Conservation (phyloP, 1,140 invertebrate genomes). For the Aphis gossypii region DNA sequence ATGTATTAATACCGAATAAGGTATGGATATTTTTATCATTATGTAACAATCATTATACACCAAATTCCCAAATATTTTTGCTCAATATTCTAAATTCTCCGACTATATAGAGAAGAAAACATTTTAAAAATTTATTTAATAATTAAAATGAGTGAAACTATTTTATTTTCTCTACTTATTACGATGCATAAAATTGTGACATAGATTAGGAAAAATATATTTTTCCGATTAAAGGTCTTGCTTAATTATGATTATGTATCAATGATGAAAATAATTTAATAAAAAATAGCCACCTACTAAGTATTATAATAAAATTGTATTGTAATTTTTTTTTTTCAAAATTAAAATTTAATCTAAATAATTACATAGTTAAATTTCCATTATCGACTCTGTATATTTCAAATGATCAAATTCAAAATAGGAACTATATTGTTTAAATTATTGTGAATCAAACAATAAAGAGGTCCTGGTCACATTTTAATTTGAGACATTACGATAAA, state of each 20-base stretch:
- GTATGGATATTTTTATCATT: neutral
- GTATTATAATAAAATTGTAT: neutral
- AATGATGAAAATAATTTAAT: neutral
- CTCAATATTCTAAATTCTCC: too few relatives aligned
- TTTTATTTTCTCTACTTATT: neutral
- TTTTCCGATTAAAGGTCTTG: neutral
- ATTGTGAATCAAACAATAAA: slow-evolving; percentile 5
- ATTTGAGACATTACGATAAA: neutral
- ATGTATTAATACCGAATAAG: neutral
- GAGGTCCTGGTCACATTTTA: neutral
- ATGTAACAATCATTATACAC: neutral
- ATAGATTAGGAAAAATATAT: neutral
- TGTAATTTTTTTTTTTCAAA: neutral
- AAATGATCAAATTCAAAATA: neutral
- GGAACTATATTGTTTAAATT: neutral
- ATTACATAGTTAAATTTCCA: neutral
- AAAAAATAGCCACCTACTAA: neutral
- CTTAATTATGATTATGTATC: neutral
- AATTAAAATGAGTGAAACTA: neutral
- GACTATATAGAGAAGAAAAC: too few relatives aligned
- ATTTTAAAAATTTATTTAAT: neutral
- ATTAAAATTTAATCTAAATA: neutral
- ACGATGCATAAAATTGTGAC: too few relatives aligned
- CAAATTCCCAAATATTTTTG: too few relatives aligned
- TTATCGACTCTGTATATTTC: neutral